Conservation (phyloP, 2,888 invertebrate species). For the Megamerina dolium region DNA sequence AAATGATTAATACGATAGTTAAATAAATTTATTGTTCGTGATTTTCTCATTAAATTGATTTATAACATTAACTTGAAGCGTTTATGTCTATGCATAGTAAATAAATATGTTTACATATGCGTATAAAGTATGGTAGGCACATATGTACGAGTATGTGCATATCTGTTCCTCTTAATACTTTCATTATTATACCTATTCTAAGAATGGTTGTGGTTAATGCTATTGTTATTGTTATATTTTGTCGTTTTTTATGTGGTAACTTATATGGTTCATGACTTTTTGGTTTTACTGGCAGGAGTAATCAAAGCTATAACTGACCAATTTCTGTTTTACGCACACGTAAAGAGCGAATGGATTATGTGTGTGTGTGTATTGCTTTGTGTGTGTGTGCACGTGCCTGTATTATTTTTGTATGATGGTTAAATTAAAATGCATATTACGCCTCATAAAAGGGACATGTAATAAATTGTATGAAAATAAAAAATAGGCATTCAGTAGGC, state of each 20-base stretch:
- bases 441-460: constrained; percentile 14
- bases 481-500: too few species aligned
- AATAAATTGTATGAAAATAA: constrained; percentile 17
- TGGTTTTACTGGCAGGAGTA: background rate
- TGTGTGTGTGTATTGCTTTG: background rate
- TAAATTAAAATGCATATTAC: constrained; percentile 17
- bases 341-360: too few species aligned
- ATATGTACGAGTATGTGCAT: background rate
- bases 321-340: too few species aligned
- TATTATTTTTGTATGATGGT: constrained; percentile 3
- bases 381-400: constrained; percentile 1
- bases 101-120: too few species aligned
- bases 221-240: too few species aligned
- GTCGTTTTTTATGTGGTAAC: too few species aligned
- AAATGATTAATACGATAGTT: constrained; percentile 31
- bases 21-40: constrained; percentile 40
- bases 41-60: constrained; percentile 43
- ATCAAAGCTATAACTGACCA: background rate
- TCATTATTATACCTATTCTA: too few species aligned
- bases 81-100: too few species aligned
- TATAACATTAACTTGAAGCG: constrained; percentile 30
- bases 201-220: too few species aligned
- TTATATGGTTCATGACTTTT: background rate
- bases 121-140: background rate
- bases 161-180: background rate